Base-by-base conservation (phyloP, 2,888 invertebrate species). In the Synergus gifuensis region DNA sequence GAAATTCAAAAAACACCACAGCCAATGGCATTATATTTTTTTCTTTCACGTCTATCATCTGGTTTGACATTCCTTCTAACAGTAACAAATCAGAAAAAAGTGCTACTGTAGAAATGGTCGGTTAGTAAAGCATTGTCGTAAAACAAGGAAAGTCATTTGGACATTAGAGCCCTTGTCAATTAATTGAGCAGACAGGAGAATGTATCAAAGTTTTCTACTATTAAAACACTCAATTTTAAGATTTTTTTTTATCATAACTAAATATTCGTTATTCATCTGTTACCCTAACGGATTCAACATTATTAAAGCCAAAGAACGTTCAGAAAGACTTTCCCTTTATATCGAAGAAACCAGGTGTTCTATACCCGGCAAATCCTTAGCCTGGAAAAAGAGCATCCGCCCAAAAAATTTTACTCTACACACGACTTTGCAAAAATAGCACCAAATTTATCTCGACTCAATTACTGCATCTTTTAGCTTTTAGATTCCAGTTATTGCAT, bases 171-270 rank as follows among this genome's bases (percentile, higher is more conserved):
- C 64, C 62, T 63, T 63, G 44, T 28, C 66, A 79, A 76, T 36
- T 73, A 82, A 86, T 85, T 84, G 87, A 87, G 85, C 84, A 87
- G 81, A 85, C 67, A 82, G 73, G 73, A 79, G 80, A 81, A 79
- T 79, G 79, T 81, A 77, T 78, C 78, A 83, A 83, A 54, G 86
- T 73, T 36, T 36, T 80, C 77, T 77, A 81, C 73, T 49, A 42
- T 78, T 73, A 62, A 58, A 81, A 78, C 40, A 78, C 76, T 78
- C 77, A 76, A 78, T 77, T 66, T 76, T 78, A 81, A 79, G 78
- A 76, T 67, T 49, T 58, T 66, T 69, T 69, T 76, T 77, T 28
- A 77, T 49, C 49, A 14, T 46, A 67, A 46, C 44, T 67, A 22
- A 67, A 67, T 22, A 46, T 22, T 67, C 18, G 46, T 44, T 67